Conservation (phyloP, 2,113 vertebrate species). For the Gadus macrocephalus region DNA sequence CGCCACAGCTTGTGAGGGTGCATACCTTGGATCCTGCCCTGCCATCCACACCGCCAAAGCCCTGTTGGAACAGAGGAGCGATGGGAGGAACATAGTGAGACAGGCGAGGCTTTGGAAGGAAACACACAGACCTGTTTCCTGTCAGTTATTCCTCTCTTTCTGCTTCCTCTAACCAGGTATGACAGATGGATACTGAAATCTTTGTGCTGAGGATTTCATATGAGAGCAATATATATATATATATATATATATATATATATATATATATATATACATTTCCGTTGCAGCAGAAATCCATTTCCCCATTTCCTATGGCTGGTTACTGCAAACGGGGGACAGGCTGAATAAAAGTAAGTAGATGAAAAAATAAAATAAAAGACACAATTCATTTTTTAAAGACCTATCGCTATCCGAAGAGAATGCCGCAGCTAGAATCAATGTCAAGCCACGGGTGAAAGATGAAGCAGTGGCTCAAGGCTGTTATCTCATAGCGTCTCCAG, state of each 20-base stretch:
- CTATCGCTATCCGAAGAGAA: too few relatives aligned
- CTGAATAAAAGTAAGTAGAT: constrained; percentile 20
- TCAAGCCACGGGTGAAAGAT: too few relatives aligned
- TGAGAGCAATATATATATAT: constrained; percentile 10
- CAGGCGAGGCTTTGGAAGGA: not conserved
- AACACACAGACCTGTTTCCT: too few relatives aligned
- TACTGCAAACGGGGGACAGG: constrained; percentile 31
- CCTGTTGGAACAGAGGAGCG: constrained; percentile 50
- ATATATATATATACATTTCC: constrained; percentile 5
- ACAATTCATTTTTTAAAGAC: too few relatives aligned
- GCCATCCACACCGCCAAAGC: constrained; percentile 59
- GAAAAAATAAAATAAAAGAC: constrained; percentile 23
- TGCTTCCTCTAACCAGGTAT: constrained; percentile 55
- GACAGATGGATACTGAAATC: constrained; percentile 67
- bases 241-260: constrained; percentile 34
- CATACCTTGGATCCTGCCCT: constrained; percentile 66
- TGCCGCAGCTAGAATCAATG: too few relatives aligned
- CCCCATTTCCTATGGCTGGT: constrained; percentile 38
- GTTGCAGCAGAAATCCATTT: constrained; percentile 42
- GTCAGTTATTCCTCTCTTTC: constrained; percentile 7
- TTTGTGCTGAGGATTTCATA: constrained; percentile 65
- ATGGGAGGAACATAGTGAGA: constrained; percentile 7
- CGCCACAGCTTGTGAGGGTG: not conserved
- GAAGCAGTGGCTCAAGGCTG: too few relatives aligned
- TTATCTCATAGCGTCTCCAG: too few relatives aligned